Percentiles rank a stretch among this genome's conserved stretches.
Evolutionary conservation across 64 coral and sea anemone species (phyloP).

Genomic region (Stylophora pistillata): DNA sequence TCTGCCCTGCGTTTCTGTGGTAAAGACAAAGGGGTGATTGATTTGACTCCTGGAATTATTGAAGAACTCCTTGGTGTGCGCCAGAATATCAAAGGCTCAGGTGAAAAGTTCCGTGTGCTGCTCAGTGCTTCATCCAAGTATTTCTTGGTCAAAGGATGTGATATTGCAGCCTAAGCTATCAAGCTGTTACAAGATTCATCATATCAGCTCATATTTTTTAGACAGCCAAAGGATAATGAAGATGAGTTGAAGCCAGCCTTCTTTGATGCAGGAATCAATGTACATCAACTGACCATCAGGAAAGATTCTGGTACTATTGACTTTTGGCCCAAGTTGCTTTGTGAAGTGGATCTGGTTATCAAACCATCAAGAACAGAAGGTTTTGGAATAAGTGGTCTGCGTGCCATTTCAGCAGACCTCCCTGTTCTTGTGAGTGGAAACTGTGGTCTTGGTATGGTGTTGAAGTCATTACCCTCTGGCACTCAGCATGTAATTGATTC

Average conservation of each 20-base stretch:
- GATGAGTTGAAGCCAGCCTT: not conserved
- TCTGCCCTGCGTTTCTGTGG: not conserved
- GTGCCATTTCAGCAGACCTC: conserved; percentile 15
- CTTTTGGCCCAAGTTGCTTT: not conserved
- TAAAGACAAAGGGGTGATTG: not conserved
- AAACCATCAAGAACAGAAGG: conserved; percentile 29
- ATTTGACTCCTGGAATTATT: not conserved
- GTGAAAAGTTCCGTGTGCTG: conserved; percentile 20
- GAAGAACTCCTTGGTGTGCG: conserved; percentile 9
- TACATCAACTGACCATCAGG: conserved; percentile 4
- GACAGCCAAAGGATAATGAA: not conserved
- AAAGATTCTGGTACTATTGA: not conserved
- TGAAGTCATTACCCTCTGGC: conserved; percentile 24
- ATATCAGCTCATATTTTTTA: not conserved
- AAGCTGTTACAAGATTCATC: conserved; percentile 1
- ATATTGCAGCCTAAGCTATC: conserved; percentile 38
- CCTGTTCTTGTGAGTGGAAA: conserved; percentile 31
- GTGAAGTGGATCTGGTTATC: conserved; percentile 33
- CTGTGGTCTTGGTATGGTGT: conserved; percentile 15
- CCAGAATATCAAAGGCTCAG: not conserved
- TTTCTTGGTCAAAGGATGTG: conserved; percentile 37
- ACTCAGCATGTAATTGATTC: not conserved
- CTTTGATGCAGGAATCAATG: not conserved
- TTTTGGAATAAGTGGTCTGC: conserved; percentile 39
- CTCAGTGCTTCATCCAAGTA: conserved; percentile 32